These are phyloP conservation scores for Megalops atlanticus DNA, from an alignment of 2,113 vertebrate genomes.

Conservation along the genomic window DNA sequence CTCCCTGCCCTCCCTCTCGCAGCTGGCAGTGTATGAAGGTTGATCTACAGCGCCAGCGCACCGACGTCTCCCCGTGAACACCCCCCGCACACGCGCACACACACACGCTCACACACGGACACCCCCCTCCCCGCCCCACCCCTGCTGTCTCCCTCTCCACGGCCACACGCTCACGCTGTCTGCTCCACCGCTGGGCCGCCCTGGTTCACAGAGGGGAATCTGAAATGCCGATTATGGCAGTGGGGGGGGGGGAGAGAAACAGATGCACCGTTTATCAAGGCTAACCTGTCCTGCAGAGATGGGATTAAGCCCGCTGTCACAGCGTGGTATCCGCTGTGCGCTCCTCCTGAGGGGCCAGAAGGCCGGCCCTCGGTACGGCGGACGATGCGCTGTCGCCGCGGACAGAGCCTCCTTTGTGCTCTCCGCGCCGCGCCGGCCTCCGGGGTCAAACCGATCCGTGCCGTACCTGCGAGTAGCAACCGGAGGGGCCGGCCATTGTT, in stretches of 20 bases:
- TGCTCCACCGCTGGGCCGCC: neutral
- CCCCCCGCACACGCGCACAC: neutral
- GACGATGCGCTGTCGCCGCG: constrained; percentile 42
- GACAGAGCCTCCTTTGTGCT: constrained; percentile 59
- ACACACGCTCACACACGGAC: no score
- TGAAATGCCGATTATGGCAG: constrained; percentile 54
- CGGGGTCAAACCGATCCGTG: neutral
- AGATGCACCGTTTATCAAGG: constrained; percentile 47
- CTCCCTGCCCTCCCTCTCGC: constrained; percentile 23
- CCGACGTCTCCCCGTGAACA: neutral
- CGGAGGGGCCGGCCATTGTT: neutral
- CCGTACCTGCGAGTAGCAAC: neutral
- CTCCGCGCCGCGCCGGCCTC: neutral
- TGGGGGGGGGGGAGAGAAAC: constrained; percentile 41
- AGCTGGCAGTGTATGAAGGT: constrained; percentile 62
- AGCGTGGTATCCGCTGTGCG: constrained; percentile 49
- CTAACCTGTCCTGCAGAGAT: constrained; percentile 47
- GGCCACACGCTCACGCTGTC: neutral
- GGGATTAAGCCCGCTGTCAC: constrained; percentile 52
- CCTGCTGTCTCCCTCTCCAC: constrained; percentile 32
- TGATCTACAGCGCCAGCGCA: constrained; percentile 60
- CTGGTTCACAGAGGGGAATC: constrained; percentile 42
- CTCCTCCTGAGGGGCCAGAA: constrained; percentile 27
- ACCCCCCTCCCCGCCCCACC: neutral
- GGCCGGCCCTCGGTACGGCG: constrained; percentile 41